Base-by-base conservation (phyloP, 2,113 vertebrate genomes). In the Hemibagrus wyckioides region DNA sequence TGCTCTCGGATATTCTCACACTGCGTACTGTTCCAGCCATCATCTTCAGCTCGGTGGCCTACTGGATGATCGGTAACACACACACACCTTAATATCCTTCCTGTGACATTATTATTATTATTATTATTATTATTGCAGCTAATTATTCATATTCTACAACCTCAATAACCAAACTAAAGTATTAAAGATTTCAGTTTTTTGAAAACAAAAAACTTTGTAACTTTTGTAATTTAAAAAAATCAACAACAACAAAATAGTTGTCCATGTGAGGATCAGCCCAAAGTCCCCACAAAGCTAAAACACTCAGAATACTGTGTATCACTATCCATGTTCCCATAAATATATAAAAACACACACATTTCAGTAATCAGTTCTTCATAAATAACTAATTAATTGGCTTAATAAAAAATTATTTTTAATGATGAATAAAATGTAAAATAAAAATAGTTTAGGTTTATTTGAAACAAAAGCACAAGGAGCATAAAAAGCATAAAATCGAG, bases 11-110 rank as follows among this genome's bases (percentile, higher is more conserved):
- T 90, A 94, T 99, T 87, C 71, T 99, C 33, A 95, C 96, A 0
- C 93, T 99, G 88, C 96, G 97, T 89, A 96, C 96, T 23, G 0
- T 99, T 13, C 97, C 97, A 1, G 95, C 95, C 85, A 89, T 99
- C 8, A 85, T 96, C 92, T 98, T 97, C 94, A 96, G 94, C 90
- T 96, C 94, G 7, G 95, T 99, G 65, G 88, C 93, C 9, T 99
- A 99, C 94, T 99, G 97, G 92, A 95, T 99, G 96, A 92, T 98
- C 86, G 98, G 98, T 96, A 94, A 93, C 14, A 44, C 52, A 11
- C 84, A 44, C 33, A 84, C 25, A 82, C 86, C n/a, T 33, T n/a
- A 33, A 11, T 65, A 15, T n/a, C n/a, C 28, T 33, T 75, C 23
- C 1, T 21, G 0, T 30, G 63, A 21, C 15, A 3, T n/a, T n/a